phyloP scores from a whole-genome alignment of 1,140 invertebrate genomes.

The Drosophila truncata region DNA sequence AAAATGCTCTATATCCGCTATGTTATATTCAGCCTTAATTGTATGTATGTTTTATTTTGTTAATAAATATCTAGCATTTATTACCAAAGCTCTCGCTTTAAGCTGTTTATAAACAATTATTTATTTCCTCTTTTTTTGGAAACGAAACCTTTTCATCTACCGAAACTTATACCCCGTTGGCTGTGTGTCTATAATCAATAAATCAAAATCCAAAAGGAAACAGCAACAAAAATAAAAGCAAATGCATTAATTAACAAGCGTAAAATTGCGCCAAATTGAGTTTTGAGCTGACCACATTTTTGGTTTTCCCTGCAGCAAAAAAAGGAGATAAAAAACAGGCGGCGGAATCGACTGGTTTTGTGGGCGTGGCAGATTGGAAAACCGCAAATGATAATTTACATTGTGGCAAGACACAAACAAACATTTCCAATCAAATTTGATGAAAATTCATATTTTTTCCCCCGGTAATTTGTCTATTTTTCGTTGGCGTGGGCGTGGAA shows the following conservation, averaged over 20 bases:
- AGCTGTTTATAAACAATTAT: conserved; percentile 28
- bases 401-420: conserved; percentile 32
- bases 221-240: conserved; percentile 25
- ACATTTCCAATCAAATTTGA: conserved; percentile 46
- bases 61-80: conserved; percentile 20
- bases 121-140: conserved; percentile 39
- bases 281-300: conserved; percentile 44
- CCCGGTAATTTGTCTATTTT: conserved; percentile 29
- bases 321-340: neutral
- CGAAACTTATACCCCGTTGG: neutral
- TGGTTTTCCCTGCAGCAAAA: conserved; percentile 22
- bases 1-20: neutral
- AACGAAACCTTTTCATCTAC: conserved; percentile 28
- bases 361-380: conserved; percentile 40
- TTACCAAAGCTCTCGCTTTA: conserved; percentile 13
- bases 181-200: conserved; percentile 37
- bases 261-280: conserved; percentile 66
- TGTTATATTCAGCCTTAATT: conserved; percentile 10
- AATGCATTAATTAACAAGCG: conserved; percentile 72
- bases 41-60: conserved; percentile 13
- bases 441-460: conserved; percentile 46
- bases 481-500: conserved; percentile 40
- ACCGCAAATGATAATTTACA: conserved; percentile 57
- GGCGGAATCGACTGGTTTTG: conserved; percentile 18
- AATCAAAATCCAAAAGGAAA: conserved; percentile 28